Base-by-base conservation (phyloP, 2,888 invertebrate species). In the Blastobasis adustella region DNA sequence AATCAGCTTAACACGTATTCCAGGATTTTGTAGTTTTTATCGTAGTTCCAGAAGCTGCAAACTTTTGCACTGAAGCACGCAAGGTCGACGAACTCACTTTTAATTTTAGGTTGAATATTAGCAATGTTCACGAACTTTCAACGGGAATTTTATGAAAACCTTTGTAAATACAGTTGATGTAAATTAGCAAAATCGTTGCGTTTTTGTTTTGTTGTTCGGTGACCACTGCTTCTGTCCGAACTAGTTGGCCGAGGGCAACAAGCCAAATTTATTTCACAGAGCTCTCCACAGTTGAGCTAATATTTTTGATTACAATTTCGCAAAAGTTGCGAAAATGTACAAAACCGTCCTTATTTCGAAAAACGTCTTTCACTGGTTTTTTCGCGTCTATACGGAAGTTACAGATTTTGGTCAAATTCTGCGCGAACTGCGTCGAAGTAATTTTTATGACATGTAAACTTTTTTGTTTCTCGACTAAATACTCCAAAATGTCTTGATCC, bases 271-370 rank as follows among this genome's bases (percentile, higher is more conserved):
- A 76, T 76, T 73, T 69, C 61, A 59, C 66, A 23, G 61, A 61
- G 66, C 75, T 74, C 72, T 76, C 66, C 75, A 76, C 75, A 66
- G 67, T 76, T 71, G 63, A 70, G 74, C 74, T 75, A 76, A 77
- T 76, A 76, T 82, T 60, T 85, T 87, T 88, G 88, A 88, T 83
- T 84, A 87, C 88, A 88, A 87, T 85, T 88, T 88, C 88, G 88
- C 88, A 83, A 73, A 69, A 66, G 69, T 70, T 78, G 86, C 88
- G 88, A 88, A 88, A 88, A 86, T 84, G 88, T 87, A 86, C 88
- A 88, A 89, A 88, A 89, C 85, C 81, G 87, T 89, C 82, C 81
- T 84, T 88, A 81, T 85, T 85, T 86, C 84, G 84, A 83, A 84
- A 76, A 76, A 73, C 73, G 84, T 75, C 77, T 73, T 74, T 76